Conservation (phyloP, 2,888 invertebrate species). For the Agrotis clavis region DNA sequence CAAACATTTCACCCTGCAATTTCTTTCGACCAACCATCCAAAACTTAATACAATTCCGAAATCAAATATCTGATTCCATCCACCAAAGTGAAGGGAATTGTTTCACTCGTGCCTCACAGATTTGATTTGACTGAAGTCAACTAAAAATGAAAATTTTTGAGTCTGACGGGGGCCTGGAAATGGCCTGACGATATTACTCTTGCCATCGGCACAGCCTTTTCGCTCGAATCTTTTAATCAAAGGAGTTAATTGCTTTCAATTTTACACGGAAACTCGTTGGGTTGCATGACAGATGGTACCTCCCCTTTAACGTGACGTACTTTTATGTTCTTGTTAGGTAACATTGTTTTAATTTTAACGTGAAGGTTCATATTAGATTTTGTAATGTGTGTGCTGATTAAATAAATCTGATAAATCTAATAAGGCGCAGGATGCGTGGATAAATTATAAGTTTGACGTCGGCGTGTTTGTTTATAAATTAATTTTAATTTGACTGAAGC, state of each 20-base stretch:
- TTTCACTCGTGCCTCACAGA: slow-evolving; percentile 70
- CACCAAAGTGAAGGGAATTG: slow-evolving; percentile 75
- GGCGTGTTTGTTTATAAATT: neutral
- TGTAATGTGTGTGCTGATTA: neutral
- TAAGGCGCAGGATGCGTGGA: slow-evolving; percentile 1
- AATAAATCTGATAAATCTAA: slow-evolving; percentile 8
- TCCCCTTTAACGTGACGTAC: slow-evolving; percentile 31
- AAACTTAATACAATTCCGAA: slow-evolving; percentile 78
- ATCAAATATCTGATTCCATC: slow-evolving; percentile 77
- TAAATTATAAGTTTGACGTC: neutral
- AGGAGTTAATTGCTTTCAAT: slow-evolving; percentile 66
- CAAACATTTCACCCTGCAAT: slow-evolving; percentile 66
- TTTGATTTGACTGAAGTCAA: slow-evolving; percentile 74
- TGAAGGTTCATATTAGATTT: neutral
- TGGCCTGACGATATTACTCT: slow-evolving; percentile 56
- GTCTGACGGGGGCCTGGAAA: slow-evolving; percentile 9
- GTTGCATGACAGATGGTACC: slow-evolving; percentile 48
- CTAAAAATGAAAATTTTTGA: slow-evolving; percentile 69
- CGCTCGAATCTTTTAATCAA: slow-evolving; percentile 63
- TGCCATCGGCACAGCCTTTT: slow-evolving; percentile 52
- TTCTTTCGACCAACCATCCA: slow-evolving; percentile 67
- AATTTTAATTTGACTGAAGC: slow-evolving; percentile 3
- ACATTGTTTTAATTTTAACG: slow-evolving; percentile 27
- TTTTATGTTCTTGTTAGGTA: slow-evolving; percentile 17
- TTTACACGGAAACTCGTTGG: slow-evolving; percentile 44